phyloP scores from a whole-genome alignment of 2,888 invertebrate species.

The Archips xylosteana region DNA sequence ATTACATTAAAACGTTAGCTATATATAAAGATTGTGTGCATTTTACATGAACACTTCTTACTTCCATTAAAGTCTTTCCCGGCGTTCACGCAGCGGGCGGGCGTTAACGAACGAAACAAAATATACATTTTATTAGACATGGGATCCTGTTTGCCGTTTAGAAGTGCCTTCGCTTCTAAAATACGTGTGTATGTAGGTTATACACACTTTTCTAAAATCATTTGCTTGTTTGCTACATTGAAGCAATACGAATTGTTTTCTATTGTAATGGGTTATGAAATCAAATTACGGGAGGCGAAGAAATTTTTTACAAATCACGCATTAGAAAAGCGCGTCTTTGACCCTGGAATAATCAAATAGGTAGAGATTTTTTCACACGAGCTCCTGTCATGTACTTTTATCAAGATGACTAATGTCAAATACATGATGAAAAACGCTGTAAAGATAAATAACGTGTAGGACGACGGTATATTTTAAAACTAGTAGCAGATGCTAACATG shows the following conservation, averaged over 20 bases:
- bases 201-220: background rate
- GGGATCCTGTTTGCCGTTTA: background rate
- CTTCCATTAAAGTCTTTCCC: conserved; percentile 34
- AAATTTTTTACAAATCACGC: background rate
- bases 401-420: conserved; percentile 36
- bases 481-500: conserved; percentile 42
- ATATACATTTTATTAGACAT: background rate
- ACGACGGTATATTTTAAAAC: conserved; percentile 34
- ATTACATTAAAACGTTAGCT: background rate
- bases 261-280: background rate
- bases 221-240: background rate
- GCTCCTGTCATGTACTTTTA: conserved; percentile 25
- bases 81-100: conserved; percentile 27
- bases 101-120: conserved; percentile 15
- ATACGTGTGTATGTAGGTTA: background rate
- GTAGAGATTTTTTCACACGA: conserved; percentile 9
- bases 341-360: conserved; percentile 21
- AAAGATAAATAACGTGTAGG: conserved; percentile 35
- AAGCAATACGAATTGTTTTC: background rate
- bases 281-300: background rate
- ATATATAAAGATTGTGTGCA: background rate
- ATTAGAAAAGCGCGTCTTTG: background rate
- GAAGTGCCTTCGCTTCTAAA: background rate
- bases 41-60: background rate
- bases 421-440: conserved; percentile 36